A percentile compares a stretch with the other conserved stretches of the same genome.
These are phyloP conservation scores for Collichthys lucidus DNA, from an alignment of 2,113 vertebrate species.

Conservation along the genomic window DNA sequence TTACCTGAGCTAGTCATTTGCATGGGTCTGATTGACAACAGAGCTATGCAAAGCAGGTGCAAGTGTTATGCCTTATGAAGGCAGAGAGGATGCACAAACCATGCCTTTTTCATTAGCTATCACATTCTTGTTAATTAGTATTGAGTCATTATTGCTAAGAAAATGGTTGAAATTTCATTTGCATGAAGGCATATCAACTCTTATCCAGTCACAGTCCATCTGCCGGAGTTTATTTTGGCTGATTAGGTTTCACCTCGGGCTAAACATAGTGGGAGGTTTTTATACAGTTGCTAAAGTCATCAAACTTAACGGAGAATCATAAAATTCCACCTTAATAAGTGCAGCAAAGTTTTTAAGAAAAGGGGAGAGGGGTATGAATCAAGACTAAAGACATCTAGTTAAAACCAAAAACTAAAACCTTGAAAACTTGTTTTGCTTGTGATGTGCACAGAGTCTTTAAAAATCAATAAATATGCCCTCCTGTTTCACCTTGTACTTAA, in stretches of 20 bases:
- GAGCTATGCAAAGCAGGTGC: conserved; percentile 62
- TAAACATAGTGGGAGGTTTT: conserved; percentile 6
- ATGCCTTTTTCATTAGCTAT: conserved; percentile 41
- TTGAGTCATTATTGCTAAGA: conserved; percentile 46
- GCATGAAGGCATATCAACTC: conserved; percentile 23
- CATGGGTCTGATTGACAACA: conserved; percentile 77
- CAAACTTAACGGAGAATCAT: conserved; percentile 17
- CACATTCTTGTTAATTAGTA: conserved; percentile 49
- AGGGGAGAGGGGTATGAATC: background rate
- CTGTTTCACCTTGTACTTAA: background rate
- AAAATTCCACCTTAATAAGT: conserved; percentile 3
- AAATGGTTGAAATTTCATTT: conserved; percentile 38
- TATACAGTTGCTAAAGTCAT: conserved; percentile 19
- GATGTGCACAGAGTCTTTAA: background rate
- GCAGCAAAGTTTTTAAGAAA: conserved; percentile 6
- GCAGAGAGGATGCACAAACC: conserved; percentile 22
- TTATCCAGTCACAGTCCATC: background rate
- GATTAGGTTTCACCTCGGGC: conserved; percentile 8
- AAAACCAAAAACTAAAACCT: background rate
- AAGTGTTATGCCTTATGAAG: conserved; percentile 33
- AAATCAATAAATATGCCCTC: background rate
- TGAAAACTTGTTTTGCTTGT: background rate
- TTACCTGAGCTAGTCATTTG: conserved; percentile 76
- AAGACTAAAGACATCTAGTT: background rate
- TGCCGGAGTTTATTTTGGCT: background rate